Conservation (phyloP, 2,888 invertebrate species). For the Spisula solida region DNA sequence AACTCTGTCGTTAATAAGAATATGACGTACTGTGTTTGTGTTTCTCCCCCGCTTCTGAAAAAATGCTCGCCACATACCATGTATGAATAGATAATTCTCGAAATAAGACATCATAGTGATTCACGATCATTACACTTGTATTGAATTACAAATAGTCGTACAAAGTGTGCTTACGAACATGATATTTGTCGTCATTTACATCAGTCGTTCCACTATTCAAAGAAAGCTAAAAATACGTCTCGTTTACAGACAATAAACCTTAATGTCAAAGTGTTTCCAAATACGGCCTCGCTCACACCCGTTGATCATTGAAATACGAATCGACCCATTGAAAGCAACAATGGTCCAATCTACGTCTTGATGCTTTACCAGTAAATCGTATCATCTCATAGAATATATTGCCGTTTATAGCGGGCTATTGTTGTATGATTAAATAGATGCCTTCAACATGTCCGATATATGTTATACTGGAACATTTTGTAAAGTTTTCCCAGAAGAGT, state of each 20-base stretch:
- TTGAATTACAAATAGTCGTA: not conserved
- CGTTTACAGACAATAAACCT: not conserved
- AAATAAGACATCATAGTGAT: not conserved
- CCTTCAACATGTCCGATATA: not conserved
- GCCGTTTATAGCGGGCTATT: not conserved
- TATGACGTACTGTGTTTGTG: not conserved
- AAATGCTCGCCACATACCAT: not conserved
- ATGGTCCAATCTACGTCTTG: not conserved
- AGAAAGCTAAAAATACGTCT: not conserved
- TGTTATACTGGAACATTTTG: not conserved
- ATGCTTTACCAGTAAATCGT: not conserved
- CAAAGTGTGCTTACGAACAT: not conserved
- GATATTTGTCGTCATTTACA: slow-evolving; percentile 1
- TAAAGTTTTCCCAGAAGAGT: not conserved
- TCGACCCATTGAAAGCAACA: not conserved
- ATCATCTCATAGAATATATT: not conserved
- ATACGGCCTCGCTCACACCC: not conserved
- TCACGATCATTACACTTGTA: not conserved
- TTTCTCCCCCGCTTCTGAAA: not conserved
- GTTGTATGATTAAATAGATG: not conserved
- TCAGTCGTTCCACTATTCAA: not conserved
- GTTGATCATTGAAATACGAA: not conserved
- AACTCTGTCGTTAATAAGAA: not conserved
- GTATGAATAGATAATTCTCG: not conserved
- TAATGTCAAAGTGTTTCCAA: not conserved